Evolutionary conservation across 1,140 invertebrate species (phyloP), one percentile per base, ranked within the genome.

Genomic region (Temnothorax longispinosus): DNA sequence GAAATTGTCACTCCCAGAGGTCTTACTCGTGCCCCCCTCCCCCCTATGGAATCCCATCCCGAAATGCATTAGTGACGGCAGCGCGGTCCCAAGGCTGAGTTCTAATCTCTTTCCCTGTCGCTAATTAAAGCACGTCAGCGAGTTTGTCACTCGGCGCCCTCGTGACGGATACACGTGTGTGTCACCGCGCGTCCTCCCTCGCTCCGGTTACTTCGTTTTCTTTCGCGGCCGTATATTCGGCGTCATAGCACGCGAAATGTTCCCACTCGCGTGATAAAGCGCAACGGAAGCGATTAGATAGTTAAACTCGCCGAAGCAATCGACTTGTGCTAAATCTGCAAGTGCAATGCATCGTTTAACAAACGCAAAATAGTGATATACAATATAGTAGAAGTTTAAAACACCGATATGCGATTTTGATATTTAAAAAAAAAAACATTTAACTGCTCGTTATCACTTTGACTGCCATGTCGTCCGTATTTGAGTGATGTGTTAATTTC

Each of bases 1-100:
- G 94, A 95, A 94, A 95, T 95, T 94, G 94, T 95, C 94, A 94
- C 93, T 92, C 89, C 87, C 88, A 87, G 91, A 93, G 89, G 89
- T 93, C 91, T 93, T 92, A 93, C 93, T 93, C 92, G 92, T 88
- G 89, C 88, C 82, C 78, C 64, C 56, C 27, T 1, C 27, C 27
- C 58, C 44, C 32, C 60, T 58, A 21, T 44, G 35, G 38, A 81
- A 89, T 92, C 91, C 76, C 87, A 89, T 89, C 65, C 77, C 86
- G 65, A 91, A 86, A 91, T 91, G 88, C 91, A 92, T 93, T 92
- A 92, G 91, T 85, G 86, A 91, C 89, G 86, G 88, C 84, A 92
- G 62, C 71, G 44, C 41, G 81, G 56, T 71, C 80, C 87, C 81
- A 80, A 67, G 84, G 54, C 74, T 84, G 62, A 71, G 60, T 88